phyloP scores from a whole-genome alignment of 2,797 vertebrate species.

The Hyperoplus immaculatus region DNA sequence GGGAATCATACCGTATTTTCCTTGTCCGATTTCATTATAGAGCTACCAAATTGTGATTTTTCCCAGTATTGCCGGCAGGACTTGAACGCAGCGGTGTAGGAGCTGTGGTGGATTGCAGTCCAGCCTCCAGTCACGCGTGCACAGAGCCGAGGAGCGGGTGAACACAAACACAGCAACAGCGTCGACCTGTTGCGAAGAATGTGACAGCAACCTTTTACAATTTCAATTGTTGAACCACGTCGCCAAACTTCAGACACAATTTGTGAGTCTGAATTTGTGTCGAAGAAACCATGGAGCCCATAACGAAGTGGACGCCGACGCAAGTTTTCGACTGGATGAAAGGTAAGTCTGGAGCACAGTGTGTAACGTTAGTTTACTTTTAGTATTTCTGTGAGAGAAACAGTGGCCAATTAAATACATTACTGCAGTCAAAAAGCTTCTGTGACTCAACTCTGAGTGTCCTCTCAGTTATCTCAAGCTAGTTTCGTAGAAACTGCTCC shows the following conservation, averaged over 20 bases:
- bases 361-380: not conserved
- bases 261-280: not conserved
- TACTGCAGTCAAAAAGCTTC: not conserved
- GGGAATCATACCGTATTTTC: too few species aligned
- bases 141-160: constrained; percentile 43
- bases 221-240: not conserved
- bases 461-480: constrained; percentile 36
- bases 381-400: not conserved
- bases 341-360: constrained; percentile 67
- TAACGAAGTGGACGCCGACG: constrained; percentile 87
- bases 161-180: constrained; percentile 31
- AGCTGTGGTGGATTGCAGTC: constrained; percentile 49
- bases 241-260: constrained; percentile 16
- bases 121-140: constrained; percentile 50
- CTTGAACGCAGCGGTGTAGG: constrained; percentile 49
- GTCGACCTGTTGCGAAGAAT: constrained; percentile 48
- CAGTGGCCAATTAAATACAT: rapidly evolving
- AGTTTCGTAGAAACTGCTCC: constrained; percentile 83
- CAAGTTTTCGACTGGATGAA: constrained; percentile 90
- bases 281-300: constrained; percentile 84
- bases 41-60: rapidly evolving
- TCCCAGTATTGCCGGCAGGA: not conserved
- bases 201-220: constrained; percentile 36
- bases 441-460: not conserved
- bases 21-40: too few species aligned